Base-by-base conservation (phyloP, 2,888 invertebrate species). In the Orthonychiurus folsomi region DNA sequence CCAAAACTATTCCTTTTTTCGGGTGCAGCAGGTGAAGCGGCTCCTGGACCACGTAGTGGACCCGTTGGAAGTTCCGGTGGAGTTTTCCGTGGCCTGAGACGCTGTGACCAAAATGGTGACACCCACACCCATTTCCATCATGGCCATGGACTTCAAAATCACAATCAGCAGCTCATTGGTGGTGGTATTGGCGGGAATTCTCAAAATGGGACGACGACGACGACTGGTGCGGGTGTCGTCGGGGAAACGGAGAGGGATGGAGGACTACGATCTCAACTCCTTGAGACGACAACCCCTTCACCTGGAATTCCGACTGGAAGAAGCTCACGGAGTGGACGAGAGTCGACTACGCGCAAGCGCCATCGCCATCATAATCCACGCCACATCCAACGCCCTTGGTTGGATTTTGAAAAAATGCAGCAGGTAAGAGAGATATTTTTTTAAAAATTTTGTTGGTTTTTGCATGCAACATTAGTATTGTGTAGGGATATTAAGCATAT, bases 331-430 rank as follows among this genome's bases (percentile, higher is more conserved):
- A 69, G 65, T 67, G 71, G 71, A 59, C 75, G 75, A 63, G 73
- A 75, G 57, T 73, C 85, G 78, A 81, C 81, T 60, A 81, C 82
- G n/a, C 75, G 82, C 64, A 83, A 82, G 75, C 77, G 85, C 74
- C 85, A 86, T 73, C 79, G 83, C 69, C 80, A 69, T 66, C 69
- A 81, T 72, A 79, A 80, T 69, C 77, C 78, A 60, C 75, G 77
- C 66, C 85, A 87, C 78, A 81, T 85, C 73, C 87, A 87, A 76
- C 84, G 93, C 76, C 93, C 93, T 72, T 92, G 91, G 79, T 84
- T 93, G 76, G 93, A 93, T 81, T 93, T 93, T 78, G 93, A 93
- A 79, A 93, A 93, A 82, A 93, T 93, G 93, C 93, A 93, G 82
- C 90, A 91, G 87, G 91, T 91, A 80, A 80, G 81, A 75, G 52